Evolutionary conservation across 2,113 vertebrate genomes (phyloP), one percentile per base, ranked within the genome.

Genomic region (Gobio gobio): DNA sequence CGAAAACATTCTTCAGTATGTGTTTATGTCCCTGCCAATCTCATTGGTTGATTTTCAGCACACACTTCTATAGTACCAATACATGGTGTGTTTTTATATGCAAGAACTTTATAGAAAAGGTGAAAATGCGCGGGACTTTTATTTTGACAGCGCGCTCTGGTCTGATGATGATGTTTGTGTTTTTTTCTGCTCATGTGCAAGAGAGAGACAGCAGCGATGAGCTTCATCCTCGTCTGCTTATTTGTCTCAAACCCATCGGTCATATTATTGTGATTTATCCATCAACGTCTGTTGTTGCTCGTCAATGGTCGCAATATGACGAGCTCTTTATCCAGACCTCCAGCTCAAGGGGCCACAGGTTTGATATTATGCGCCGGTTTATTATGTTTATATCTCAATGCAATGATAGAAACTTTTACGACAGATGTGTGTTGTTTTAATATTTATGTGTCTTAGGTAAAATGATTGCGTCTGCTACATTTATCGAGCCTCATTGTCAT

Each of bases 271-370:
- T 56, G 26, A 56, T 77, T 5, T 43, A 40, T 61, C 22, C 3
- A 24, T 22, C 29, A n/a, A 45, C 16, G 43, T 45, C 76, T 16
- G 56, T 1, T 22, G 14, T 77, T 77, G 18, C 7, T 43, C 33
- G 24, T 43, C 51, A 2, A 58, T 78, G 51, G 10, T 78, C 36
- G 6, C 18, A 36, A 45, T 14, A 78, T 78, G 76, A n/a, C 72
- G 72, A 74, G 72, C 40, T 16, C 72, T 74, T 26, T 26, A n/a
- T 9, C 33, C 33, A 59, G 33, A 40, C 36, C 54, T 59, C 61
- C 76, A 61, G 33, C 29, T 56, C 33, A 59, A 24, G 56, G 20
- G 45, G 72, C 22, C 76, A 16, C 76, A 61, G 76, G 76, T 78
- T 78, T 61, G 56, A 78, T 9, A 40, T 43, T 9, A 40, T n/a